Evolutionary conservation across 2,888 invertebrate species (phyloP), one percentile per base, ranked within the genome.

Genomic region (Polyploca ridens): DNA sequence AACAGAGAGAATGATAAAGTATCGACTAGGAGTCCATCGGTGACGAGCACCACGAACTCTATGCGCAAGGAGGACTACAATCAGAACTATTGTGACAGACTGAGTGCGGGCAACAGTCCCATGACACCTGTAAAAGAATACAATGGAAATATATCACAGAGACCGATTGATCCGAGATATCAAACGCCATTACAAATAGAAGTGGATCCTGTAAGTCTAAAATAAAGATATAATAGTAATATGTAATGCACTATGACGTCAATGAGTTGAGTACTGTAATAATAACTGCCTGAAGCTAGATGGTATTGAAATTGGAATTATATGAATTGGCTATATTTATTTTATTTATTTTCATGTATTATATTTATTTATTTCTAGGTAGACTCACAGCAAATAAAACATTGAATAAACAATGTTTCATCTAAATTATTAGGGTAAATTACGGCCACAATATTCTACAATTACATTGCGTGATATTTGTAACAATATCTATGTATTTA

Each of bases 141-240:
- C 73, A 94, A 94, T 72, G 94, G 94, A 33, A 94, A 92, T 69
- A 70, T 85, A 41, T 79, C 86, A 19, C 86, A 84, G 76, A 83
- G 85, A 71, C 82, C 83, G 13, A 69, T 88, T 19, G 89, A 93
- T 70, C 76, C 88, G 19, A 84, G 88, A 81, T 90, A 95, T 85
- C 85, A 90, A 73, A 91, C 89, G 64, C 95, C 95, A 33, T 91
- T 97, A 72, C 93, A 94, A 69, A 94, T 97, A 68, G 95, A 96
- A 79, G 95, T 97, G 68, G 96, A 97, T 90, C 95, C 96, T 80
- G 97, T 97, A 94, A 94, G 95, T 95, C 82, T 61, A 71, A 67
- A 71, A 63, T 66, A 72, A 68, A 73, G 69, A 73, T 72, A 72
- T 71, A 68, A 66, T 79, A 72, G 69, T 67, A 73, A 74, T 73